phyloP scores from a whole-genome alignment of 1,140 invertebrate genomes.

The Elysia chlorotica region DNA sequence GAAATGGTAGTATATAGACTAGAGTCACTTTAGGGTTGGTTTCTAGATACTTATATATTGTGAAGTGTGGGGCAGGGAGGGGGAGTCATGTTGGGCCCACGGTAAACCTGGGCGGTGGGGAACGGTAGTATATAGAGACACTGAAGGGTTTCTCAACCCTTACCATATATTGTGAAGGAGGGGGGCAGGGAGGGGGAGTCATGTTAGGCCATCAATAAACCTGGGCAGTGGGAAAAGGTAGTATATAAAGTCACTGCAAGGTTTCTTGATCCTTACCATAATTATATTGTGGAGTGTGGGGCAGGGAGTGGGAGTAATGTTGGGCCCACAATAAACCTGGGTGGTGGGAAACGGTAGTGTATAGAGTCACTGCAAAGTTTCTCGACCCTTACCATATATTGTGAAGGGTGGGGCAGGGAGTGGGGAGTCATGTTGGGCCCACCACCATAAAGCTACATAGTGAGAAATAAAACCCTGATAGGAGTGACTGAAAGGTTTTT shows the following conservation, averaged over 20 bases:
- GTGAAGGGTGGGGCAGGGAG: slow-evolving; percentile 72
- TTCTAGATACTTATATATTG: slow-evolving; percentile 74
- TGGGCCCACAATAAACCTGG: slow-evolving; percentile 75
- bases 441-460: too few relatives aligned
- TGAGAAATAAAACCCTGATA: too few relatives aligned
- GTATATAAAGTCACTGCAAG: too few relatives aligned
- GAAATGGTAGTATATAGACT: slow-evolving; percentile 51
- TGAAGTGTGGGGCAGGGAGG: slow-evolving; percentile 71
- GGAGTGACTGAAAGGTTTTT: too few relatives aligned
- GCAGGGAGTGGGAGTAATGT: slow-evolving; percentile 70
- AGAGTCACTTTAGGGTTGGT: slow-evolving; percentile 76
- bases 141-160: too few relatives aligned
- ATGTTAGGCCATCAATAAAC: too few relatives aligned
- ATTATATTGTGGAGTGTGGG: too few relatives aligned
- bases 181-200: too few relatives aligned
- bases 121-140: too few relatives aligned
- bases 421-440: slow-evolving; percentile 71
- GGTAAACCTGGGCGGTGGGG: slow-evolving; percentile 78
- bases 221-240: too few relatives aligned
- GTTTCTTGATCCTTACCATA: too few relatives aligned
- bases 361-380: slow-evolving; percentile 73
- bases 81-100: slow-evolving; percentile 71
- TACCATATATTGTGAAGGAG: too few relatives aligned
- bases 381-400: slow-evolving; percentile 73
- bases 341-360: slow-evolving; percentile 32